Conservation (phyloP, 2,888 invertebrate species). For the Anthrax anthrax region DNA sequence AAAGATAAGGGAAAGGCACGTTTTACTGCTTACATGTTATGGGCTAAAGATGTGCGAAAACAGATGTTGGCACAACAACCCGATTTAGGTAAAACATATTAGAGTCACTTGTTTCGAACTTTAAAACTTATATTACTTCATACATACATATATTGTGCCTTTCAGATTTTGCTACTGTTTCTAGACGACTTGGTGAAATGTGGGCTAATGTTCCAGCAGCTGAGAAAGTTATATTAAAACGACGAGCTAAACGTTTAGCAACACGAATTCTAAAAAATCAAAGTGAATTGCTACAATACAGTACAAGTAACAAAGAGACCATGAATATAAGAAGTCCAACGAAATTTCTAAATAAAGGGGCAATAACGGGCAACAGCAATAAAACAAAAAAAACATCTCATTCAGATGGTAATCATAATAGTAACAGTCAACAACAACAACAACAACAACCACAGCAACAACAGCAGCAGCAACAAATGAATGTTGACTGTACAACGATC, state of each 20-base stretch:
- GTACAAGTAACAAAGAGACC: neutral
- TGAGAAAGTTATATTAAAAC: slow-evolving; percentile 61
- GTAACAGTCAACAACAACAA: neutral
- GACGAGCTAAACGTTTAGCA: slow-evolving; percentile 59
- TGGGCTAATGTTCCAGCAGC: slow-evolving; percentile 67
- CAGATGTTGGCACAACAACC: slow-evolving; percentile 57
- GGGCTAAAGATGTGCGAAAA: slow-evolving; percentile 72
- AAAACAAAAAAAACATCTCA: neutral
- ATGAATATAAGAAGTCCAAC: slow-evolving; percentile 1
- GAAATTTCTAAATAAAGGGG: slow-evolving; percentile 11
- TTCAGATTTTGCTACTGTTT: slow-evolving; percentile 65
- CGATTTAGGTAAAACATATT: slow-evolving; percentile 35
- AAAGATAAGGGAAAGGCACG: slow-evolving; percentile 69
- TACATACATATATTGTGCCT: neutral
- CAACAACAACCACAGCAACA: neutral
- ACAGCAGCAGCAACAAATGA: neutral
- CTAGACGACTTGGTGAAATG: slow-evolving; percentile 71
- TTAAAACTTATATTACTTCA: neutral
- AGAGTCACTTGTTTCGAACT: neutral
- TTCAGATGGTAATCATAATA: neutral
- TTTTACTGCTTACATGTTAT: slow-evolving; percentile 81
- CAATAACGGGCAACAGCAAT: neutral
- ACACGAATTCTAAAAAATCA: slow-evolving; percentile 9
- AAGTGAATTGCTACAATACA: slow-evolving; percentile 11
- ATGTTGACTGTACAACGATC: neutral